Base-by-base conservation (phyloP, 2,888 invertebrate genomes). In the Chydorus sphaericus region DNA sequence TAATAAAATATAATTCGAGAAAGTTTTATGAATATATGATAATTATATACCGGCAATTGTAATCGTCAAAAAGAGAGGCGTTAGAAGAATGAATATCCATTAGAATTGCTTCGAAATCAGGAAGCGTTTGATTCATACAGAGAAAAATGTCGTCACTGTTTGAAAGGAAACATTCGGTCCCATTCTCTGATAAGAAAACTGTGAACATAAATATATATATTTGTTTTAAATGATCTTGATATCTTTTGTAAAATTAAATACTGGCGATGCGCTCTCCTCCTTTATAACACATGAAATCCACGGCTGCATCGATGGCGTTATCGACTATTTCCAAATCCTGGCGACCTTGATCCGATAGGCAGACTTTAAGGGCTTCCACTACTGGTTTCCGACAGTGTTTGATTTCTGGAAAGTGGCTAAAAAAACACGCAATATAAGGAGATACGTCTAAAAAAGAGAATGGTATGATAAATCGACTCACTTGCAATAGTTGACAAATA, bases 111-210 rank as follows among this genome's bases (percentile, higher is more conserved):
- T 52, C 52, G 8, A 36, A 8, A 26, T 33, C 33, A 23, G 52
- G 33, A 3, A 36, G n/a, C 20, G 31, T 52, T 4, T 23, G 14
- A 65, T 85, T 83, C 8, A 79, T 64, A 64, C 87, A 87, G 3
- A 71, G 66, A 63, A 77, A 74, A 33, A 87, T 73, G 1, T 71
- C 76, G 1, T 77, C 75, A 59, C 75, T 72, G 59, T 81, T 79
- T 0, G 75, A 72, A 57, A 75, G 64, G 58, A 86, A 71, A 64
- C 87, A 88, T 65, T 85, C 82, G 8, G 81, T 79, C 0, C 87
- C 87, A n/a, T 81, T 80, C 65, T 86, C 85, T 1, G 86, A 81
- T 57, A 87, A 82, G 66, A 88, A 88, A 63, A 87, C 83, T 73
- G 57, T 37, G 36, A 1, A 38, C 30, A 4, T 6, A 8, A 50